Evolutionary conservation across 2,888 invertebrate species (phyloP), one percentile per base, ranked within the genome.

Genomic region (Didymodactylos carnosus): DNA sequence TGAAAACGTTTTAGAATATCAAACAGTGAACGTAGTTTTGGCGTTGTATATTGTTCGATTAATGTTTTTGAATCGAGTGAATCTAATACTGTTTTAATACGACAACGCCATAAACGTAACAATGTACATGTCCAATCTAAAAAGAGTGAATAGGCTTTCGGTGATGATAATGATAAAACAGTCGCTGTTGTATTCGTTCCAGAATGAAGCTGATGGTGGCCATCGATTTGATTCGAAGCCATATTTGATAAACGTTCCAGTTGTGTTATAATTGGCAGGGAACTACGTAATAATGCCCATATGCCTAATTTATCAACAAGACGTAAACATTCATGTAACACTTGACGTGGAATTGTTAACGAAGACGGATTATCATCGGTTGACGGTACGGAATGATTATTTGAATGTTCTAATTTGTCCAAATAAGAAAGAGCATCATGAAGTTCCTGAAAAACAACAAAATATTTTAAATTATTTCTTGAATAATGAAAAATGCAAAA

Each of bases 221-320:
- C 35, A 35, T 19, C 19, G 35, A 23, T 74, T 29, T 46, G 40
- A 13, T 74, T 71, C n/a, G 49, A 41, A n/a, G 70, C 69, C 23
- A 70, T 53, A 35, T 49, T 70, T 39, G 71, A 41, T 29, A 74
- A 35, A 25, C 71, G 71, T 40, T 74, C 74, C 39, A 74, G 41
- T 72, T 74, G 74, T n/a, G 62, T 62, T 23, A 74, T 72, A 10
- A 74, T 71, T 46, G 74, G 74, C 35, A 71, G 27, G 16, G 71
- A 39, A 14, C 71, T 71, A 40, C 71, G 71, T 13, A 71, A 53
- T 25, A 74, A 53, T 43, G 71, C 71, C 74, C 74, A 74, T 10
- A 74, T 74, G 39, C 74, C 74, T 29, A 74, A 40, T 41, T 74
- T 71, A 27, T 72, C 71, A 16, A 71, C n/a, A 6, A 74, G 35